These are phyloP conservation scores for Lasioglossum zephyrum DNA, from an alignment of 2,888 invertebrate species.

Conservation along the genomic window DNA sequence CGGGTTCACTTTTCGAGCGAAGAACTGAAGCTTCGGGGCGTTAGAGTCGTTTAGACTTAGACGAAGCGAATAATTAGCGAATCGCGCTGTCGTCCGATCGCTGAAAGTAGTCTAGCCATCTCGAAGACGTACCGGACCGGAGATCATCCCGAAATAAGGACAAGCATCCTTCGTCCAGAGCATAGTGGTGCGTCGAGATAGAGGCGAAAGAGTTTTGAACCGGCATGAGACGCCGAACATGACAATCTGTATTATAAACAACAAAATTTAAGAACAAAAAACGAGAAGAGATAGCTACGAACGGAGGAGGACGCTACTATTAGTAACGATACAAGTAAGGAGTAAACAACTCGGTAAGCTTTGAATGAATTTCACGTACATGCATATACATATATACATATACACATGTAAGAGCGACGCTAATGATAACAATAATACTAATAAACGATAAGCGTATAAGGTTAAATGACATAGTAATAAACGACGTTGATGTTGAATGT, in stretches of 20 bases:
- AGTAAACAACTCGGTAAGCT: conserved; percentile 60
- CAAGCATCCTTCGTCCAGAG: background rate
- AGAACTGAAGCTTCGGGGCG: conserved; percentile 1
- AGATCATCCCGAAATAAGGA: background rate
- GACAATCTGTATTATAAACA: conserved; percentile 82
- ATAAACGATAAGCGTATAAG: conserved; percentile 21
- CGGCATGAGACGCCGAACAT: conserved; percentile 77
- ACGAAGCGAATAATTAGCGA: conserved; percentile 19
- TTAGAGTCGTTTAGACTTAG: conserved; percentile 63
- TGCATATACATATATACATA: conserved; percentile 36
- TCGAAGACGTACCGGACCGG: background rate
- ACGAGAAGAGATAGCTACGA: conserved; percentile 13
- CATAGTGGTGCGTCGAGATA: background rate
- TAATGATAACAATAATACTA: conserved; percentile 66
- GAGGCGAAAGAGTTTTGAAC: conserved; percentile 24
- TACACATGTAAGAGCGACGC: conserved; percentile 53
- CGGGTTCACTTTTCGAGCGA: background rate
- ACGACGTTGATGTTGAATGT: conserved; percentile 81
- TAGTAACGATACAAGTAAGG: conserved; percentile 60
- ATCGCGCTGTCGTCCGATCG: conserved; percentile 1
- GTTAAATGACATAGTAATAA: conserved; percentile 66
- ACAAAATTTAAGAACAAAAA: conserved; percentile 28
- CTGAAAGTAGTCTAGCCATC: conserved; percentile 28
- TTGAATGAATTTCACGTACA: conserved; percentile 58
- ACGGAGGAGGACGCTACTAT: conserved; percentile 66